These are phyloP conservation scores for Caenorhabditis latens DNA, from an alignment of 1,140 invertebrate species.

Conservation along the genomic window DNA sequence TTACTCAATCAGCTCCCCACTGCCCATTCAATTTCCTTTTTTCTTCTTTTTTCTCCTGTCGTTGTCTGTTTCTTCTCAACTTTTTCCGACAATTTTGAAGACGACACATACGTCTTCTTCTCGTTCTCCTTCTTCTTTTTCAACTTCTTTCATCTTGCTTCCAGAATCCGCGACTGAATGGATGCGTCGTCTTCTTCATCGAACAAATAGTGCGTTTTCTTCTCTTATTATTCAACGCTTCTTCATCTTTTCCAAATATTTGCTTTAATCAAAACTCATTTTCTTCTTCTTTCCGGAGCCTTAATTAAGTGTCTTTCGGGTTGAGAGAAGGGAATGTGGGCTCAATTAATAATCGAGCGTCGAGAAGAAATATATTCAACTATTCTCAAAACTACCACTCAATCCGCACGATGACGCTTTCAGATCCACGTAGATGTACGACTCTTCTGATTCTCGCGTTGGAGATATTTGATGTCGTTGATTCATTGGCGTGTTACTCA, in stretches of 20 bases:
- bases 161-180: slow-evolving; percentile 2
- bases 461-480: neutral
- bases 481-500: slow-evolving; percentile 29
- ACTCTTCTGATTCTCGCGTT: slow-evolving; percentile 17
- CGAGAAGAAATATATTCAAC: slow-evolving; percentile 9
- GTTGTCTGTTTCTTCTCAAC: neutral
- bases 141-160: neutral
- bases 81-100: slow-evolving; percentile 36
- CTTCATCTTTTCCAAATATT: slow-evolving; percentile 7
- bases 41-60: neutral
- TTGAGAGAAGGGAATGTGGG: slow-evolving; percentile 7
- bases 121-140: neutral
- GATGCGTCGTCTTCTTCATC: slow-evolving; percentile 37
- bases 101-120: neutral
- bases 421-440: slow-evolving; percentile 21
- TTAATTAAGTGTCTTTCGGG: slow-evolving; percentile 23
- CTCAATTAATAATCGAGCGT: slow-evolving; percentile 50
- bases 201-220: slow-evolving; percentile 34
- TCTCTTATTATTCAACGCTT: slow-evolving; percentile 10
- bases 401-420: slow-evolving; percentile 21
- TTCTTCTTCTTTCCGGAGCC: slow-evolving; percentile 28
- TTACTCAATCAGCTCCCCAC: slow-evolving; percentile 47
- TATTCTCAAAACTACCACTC: neutral
- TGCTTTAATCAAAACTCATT: slow-evolving; percentile 45
- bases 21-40: slow-evolving; percentile 48